A percentile compares a stretch with the other conserved stretches of the same genome.
Conservation (phyloP, 2,888 invertebrate genomes). For the Torymus texanus region DNA sequence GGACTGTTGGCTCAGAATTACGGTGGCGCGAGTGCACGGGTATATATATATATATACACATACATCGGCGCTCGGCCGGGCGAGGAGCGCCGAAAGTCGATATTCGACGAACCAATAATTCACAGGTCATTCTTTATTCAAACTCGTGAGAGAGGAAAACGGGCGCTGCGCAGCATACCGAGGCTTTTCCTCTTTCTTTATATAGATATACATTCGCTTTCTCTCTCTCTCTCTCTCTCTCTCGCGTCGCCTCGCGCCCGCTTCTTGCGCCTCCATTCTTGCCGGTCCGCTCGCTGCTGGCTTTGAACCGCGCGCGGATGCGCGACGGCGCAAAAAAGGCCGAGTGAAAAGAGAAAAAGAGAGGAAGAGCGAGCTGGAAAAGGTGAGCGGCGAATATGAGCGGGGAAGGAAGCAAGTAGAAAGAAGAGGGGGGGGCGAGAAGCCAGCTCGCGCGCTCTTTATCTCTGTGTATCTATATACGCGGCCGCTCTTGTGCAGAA, state of each 20-base stretch:
- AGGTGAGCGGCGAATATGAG: slow-evolving; percentile 22
- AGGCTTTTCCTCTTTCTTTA: not conserved
- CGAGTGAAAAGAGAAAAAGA: not conserved
- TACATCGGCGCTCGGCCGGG: not conserved
- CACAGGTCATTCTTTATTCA: slow-evolving; percentile 62
- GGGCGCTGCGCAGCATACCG: not conserved
- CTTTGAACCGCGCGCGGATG: slow-evolving; percentile 18
- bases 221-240: slow-evolving; percentile 18
- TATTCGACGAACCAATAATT: slow-evolving; percentile 62
- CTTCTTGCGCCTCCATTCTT: not conserved
- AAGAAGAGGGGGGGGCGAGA: not conserved
- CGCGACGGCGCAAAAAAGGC: too few relatives aligned
- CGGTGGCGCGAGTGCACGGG: slow-evolving; percentile 9
- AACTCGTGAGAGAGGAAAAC: slow-evolving; percentile 36
- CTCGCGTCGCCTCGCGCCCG: not conserved
- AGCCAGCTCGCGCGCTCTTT: slow-evolving; percentile 13
- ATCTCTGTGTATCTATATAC: slow-evolving; percentile 13
- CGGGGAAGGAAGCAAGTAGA: slow-evolving; percentile 4
- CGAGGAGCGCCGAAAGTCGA: slow-evolving; percentile 57
- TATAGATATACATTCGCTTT: not conserved
- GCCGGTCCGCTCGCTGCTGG: not conserved
- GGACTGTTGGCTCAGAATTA: slow-evolving; percentile 38
- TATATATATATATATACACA: too few relatives aligned
- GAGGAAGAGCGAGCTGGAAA: slow-evolving; percentile 14
- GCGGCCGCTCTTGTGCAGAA: too few relatives aligned